A percentile compares a stretch with the other conserved stretches of the same genome.
phyloP scores from a whole-genome alignment of 2,888 invertebrate species.

The Drosophila kokeensis region DNA sequence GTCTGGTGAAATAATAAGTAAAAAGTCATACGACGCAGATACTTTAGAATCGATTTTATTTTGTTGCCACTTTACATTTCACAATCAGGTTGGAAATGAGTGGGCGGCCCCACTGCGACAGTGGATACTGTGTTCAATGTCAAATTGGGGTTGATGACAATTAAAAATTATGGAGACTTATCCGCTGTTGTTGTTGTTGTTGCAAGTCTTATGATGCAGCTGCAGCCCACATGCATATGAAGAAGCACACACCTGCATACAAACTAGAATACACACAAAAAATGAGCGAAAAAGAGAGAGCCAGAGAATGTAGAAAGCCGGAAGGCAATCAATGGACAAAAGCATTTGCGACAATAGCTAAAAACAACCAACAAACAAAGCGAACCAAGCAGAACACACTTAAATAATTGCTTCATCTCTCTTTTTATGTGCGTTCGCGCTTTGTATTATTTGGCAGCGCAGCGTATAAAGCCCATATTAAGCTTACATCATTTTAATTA shows the following conservation, averaged over 20 bases:
- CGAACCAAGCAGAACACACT: conserved; percentile 34
- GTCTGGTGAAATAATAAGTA: conserved; percentile 69
- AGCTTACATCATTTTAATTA: conserved; percentile 66
- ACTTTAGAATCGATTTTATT: not conserved
- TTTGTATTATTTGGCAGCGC: conserved; percentile 24
- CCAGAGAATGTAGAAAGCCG: conserved; percentile 32
- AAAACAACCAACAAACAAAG: conserved; percentile 7
- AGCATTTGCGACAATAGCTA: conserved; percentile 32
- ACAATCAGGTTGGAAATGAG: conserved; percentile 2
- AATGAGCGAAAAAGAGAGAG: not conserved
- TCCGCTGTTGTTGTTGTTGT: not conserved
- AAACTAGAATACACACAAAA: not conserved
- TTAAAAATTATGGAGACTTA: conserved; percentile 32
- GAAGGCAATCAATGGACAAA: conserved; percentile 57
- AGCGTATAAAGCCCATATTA: conserved; percentile 29
- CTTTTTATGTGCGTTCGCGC: conserved; percentile 22
- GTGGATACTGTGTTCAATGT: conserved; percentile 37
- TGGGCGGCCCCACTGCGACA: conserved; percentile 3
- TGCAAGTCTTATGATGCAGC: conserved; percentile 29
- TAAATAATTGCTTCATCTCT: conserved; percentile 63
- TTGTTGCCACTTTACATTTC: not conserved
- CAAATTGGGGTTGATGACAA: conserved; percentile 41
- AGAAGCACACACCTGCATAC: conserved; percentile 16
- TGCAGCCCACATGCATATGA: not conserved
- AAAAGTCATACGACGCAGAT: conserved; percentile 16